Percentiles rank a stretch among this genome's conserved stretches.
Evolutionary conservation across 2,888 invertebrate species (phyloP).

Genomic region (Volucella zonaria): DNA sequence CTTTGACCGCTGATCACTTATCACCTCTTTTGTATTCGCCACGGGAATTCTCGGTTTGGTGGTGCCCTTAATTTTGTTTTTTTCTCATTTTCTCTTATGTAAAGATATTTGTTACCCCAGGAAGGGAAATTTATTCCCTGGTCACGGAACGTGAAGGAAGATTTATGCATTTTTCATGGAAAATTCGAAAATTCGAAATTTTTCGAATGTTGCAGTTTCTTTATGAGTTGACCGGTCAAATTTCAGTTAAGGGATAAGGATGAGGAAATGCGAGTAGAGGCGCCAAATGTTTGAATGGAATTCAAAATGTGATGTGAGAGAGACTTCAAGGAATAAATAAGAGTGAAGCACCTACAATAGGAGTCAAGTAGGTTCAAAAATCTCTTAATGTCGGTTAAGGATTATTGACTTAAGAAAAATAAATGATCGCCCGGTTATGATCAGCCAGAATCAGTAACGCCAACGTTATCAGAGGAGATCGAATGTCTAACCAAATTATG

Average conservation of each 20-base stretch:
- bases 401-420: no score
- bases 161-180: constrained; percentile 54
- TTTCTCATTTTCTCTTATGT: constrained; percentile 12
- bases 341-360: no score
- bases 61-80: constrained; percentile 33
- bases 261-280: no score
- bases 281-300: no score
- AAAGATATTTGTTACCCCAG: constrained; percentile 12
- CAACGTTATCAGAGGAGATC: no score
- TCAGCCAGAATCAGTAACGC: no score
- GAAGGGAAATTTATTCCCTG: neutral
- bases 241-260: neutral
- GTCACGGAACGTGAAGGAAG: constrained; percentile 11
- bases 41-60: constrained; percentile 51
- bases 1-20: constrained; percentile 73
- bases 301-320: no score
- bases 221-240: constrained; percentile 5
- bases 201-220: constrained; percentile 21
- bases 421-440: no score
- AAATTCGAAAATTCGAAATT: constrained; percentile 16
- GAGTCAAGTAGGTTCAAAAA: no score
- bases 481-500: no score
- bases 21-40: constrained; percentile 69
- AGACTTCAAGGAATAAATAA: no score
- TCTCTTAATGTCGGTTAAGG: no score